phyloP scores from a whole-genome alignment of 2,797 vertebrate species.

The Dendrocincla fuliginosa region DNA sequence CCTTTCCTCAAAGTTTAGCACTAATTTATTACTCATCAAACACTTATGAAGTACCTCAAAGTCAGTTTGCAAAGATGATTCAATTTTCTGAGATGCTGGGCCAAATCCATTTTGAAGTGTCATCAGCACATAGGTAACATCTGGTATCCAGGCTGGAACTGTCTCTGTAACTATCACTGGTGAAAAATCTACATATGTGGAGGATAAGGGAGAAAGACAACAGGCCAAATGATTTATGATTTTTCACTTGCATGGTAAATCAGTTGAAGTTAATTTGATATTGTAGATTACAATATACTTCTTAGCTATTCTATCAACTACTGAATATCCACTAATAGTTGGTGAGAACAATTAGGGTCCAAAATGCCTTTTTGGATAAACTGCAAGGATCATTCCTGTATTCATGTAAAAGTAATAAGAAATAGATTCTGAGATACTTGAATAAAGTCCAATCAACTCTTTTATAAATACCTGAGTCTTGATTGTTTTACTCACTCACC shows the following conservation, averaged over 20 bases:
- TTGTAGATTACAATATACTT: neutral
- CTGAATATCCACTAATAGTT: neutral
- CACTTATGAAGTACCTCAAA: conserved; percentile 29
- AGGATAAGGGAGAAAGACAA: neutral
- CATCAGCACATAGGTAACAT: neutral
- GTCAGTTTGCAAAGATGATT: neutral
- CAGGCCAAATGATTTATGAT: neutral
- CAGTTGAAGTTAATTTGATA: neutral
- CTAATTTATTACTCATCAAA: conserved; percentile 25
- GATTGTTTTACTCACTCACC: neutral
- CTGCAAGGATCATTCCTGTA: neutral
- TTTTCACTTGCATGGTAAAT: neutral
- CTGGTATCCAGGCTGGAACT: neutral
- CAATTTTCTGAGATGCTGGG: conserved; percentile 4
- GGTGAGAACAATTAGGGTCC: neutral
- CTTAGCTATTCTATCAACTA: neutral
- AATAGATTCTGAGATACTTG: neutral
- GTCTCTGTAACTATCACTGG: neutral
- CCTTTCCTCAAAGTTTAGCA: conserved; percentile 9
- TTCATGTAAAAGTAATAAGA: neutral
- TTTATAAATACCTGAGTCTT: neutral
- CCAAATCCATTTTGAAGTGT: neutral
- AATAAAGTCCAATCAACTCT: neutral
- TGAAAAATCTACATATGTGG: neutral
- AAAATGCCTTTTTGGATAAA: neutral